Conservation (phyloP, 2,888 invertebrate species). For the Ypsolopha scabrella region DNA sequence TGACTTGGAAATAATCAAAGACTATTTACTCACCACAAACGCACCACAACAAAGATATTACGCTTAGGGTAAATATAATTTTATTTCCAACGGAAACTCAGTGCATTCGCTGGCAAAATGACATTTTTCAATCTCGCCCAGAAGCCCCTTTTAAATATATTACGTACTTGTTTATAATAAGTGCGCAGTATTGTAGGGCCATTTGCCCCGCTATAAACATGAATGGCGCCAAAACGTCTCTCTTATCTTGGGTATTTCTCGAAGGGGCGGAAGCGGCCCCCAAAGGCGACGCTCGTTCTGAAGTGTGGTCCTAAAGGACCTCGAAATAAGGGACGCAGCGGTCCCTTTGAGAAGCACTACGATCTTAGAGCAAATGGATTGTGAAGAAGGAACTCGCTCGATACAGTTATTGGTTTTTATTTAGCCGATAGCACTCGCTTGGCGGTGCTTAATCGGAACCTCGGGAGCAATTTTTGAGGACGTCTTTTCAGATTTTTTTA, state of each 20-base stretch:
- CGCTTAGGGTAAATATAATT: too few species aligned
- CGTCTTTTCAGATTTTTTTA: background rate
- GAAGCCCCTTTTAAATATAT: slow-evolving; percentile 28
- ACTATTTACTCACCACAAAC: too few species aligned
- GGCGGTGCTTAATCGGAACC: slow-evolving; percentile 10
- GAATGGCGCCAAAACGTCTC: slow-evolving; percentile 69
- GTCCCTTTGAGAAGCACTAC: slow-evolving; percentile 59
- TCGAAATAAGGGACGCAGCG: slow-evolving; percentile 57
- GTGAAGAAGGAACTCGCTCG: slow-evolving; percentile 55
- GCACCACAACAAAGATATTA: too few species aligned
- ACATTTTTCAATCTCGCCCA: slow-evolving; percentile 26
- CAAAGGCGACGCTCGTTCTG: slow-evolving; percentile 52
- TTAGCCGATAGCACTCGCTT: slow-evolving; percentile 28
- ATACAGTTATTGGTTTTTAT: slow-evolving; percentile 66
- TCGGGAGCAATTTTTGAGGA: slow-evolving; percentile 5
- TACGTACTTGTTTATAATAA: slow-evolving; percentile 63
- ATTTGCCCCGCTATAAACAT: slow-evolving; percentile 67
- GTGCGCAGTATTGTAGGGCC: slow-evolving; percentile 61
- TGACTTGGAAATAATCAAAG: too few species aligned
- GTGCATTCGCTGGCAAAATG: slow-evolving; percentile 12
- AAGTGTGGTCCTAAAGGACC: slow-evolving; percentile 65
- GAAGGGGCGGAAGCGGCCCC: slow-evolving; percentile 60
- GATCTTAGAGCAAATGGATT: slow-evolving; percentile 64
- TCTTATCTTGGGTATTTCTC: slow-evolving; percentile 67
- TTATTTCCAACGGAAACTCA: background rate